Conservation (phyloP, 2,113 vertebrate genomes). For the Brachyhypopomus occidentalis region DNA sequence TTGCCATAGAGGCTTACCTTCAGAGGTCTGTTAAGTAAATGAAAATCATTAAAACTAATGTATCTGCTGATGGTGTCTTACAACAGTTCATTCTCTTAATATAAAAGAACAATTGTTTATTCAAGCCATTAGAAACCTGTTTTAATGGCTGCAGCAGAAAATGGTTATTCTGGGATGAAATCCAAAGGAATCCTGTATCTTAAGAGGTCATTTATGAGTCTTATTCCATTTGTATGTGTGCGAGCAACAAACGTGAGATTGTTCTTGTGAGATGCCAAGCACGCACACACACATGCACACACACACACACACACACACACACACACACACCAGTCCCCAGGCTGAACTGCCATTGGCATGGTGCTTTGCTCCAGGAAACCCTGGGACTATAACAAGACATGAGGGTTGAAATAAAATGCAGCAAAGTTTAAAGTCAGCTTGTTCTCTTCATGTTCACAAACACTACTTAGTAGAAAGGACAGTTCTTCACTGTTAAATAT, state of each 20-base stretch:
- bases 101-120: slow-evolving; percentile 24
- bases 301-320: no score
- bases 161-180: slow-evolving; percentile 32
- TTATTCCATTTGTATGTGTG: slow-evolving; percentile 37
- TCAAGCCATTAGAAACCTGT: slow-evolving; percentile 36
- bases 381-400: slow-evolving; percentile 27
- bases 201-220: slow-evolving; percentile 41
- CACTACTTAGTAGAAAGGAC: background rate
- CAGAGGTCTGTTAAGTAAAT: slow-evolving; percentile 27
- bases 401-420: slow-evolving; percentile 31
- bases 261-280: slow-evolving; percentile 38
- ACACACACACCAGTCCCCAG: background rate
- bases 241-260: slow-evolving; percentile 17
- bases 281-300: background rate
- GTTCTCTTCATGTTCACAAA: background rate
- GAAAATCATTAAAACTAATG: slow-evolving; percentile 22
- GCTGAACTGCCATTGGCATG: slow-evolving; percentile 9
- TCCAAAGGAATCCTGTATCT: slow-evolving; percentile 30
- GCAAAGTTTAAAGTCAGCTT: slow-evolving; percentile 8
- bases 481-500: background rate
- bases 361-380: slow-evolving; percentile 18
- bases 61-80: slow-evolving; percentile 6
- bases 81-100: slow-evolving; percentile 33
- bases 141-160: slow-evolving; percentile 25
- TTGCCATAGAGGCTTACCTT: slow-evolving; percentile 33